Conservation (phyloP, 2,113 vertebrate species). For the Hucho hucho region DNA sequence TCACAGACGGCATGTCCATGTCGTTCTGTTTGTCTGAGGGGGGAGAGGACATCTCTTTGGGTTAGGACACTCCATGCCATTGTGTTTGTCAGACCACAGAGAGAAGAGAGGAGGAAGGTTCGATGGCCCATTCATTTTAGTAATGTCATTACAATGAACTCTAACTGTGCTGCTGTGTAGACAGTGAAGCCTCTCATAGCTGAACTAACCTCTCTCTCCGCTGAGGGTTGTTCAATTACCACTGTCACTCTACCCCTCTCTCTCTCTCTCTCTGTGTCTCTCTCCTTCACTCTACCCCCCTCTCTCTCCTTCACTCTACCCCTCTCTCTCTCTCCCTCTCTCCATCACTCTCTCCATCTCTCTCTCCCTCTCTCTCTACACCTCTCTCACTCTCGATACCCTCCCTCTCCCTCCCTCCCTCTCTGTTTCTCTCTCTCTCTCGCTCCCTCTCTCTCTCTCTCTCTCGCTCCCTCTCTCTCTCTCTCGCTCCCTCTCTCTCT, state of each 20-base stretch:
- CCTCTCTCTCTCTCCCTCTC: conserved; percentile 29
- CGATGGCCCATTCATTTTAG: background rate
- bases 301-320: background rate
- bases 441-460: conserved; percentile 11
- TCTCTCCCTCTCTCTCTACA: conserved; percentile 8
- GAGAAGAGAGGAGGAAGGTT: background rate
- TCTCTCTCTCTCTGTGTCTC: background rate
- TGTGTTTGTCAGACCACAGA: background rate
- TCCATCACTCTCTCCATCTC: too few relatives aligned
- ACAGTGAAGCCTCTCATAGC: conserved; percentile 16
- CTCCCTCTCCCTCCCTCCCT: conserved; percentile 23
- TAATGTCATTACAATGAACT: too few relatives aligned
- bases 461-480: conserved; percentile 27
- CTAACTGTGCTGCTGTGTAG: conserved; percentile 5
- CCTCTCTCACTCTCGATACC: background rate
- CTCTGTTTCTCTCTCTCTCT: background rate
- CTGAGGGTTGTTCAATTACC: conserved; percentile 64
- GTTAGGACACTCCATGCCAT: too few relatives aligned
- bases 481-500: conserved; percentile 7
- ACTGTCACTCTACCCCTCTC: conserved; percentile 41
- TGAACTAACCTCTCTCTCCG: conserved; percentile 53
- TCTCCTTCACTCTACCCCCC: conserved; percentile 10
- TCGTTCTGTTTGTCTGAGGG: conserved; percentile 96
- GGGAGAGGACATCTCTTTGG: background rate
- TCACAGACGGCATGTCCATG: conserved; percentile 95